Conservation (phyloP, 2,888 invertebrate species). For the Bellardia pandia region DNA sequence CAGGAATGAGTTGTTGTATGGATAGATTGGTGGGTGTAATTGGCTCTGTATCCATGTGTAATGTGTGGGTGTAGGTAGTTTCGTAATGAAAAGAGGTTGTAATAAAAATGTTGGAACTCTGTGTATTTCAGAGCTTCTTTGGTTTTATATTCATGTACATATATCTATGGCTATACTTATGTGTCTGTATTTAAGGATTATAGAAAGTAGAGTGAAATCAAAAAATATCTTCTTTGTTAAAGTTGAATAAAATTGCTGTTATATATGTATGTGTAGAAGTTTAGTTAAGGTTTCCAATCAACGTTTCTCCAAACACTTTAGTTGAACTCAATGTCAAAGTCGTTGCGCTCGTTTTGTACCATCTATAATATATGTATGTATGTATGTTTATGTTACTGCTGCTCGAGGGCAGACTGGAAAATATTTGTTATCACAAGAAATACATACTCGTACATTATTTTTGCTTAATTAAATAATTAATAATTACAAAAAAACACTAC, state of each 20-base stretch:
- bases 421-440: no score
- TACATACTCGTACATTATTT: no score
- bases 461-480: no score
- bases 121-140: neutral
- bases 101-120: neutral
- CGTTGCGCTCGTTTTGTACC: neutral
- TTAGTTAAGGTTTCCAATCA: slow-evolving; percentile 25
- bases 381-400: neutral
- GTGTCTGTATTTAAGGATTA: slow-evolving; percentile 14
- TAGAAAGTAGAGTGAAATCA: slow-evolving; percentile 2
- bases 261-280: neutral
- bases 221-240: slow-evolving; percentile 55
- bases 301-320: neutral
- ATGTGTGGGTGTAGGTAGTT: neutral
- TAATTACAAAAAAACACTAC: no score
- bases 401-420: neutral
- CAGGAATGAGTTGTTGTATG: slow-evolving; percentile 22
- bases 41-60: neutral
- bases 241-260: slow-evolving; percentile 37
- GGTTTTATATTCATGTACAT: neutral
- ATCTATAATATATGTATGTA: neutral
- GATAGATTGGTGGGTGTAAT: neutral
- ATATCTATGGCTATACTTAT: neutral
- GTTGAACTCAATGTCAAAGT: neutral
- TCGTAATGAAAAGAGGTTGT: neutral